Evolutionary conservation across 2,888 invertebrate species (phyloP), one percentile per base, ranked within the genome.

Genomic region (Aleiodes testaceus): DNA sequence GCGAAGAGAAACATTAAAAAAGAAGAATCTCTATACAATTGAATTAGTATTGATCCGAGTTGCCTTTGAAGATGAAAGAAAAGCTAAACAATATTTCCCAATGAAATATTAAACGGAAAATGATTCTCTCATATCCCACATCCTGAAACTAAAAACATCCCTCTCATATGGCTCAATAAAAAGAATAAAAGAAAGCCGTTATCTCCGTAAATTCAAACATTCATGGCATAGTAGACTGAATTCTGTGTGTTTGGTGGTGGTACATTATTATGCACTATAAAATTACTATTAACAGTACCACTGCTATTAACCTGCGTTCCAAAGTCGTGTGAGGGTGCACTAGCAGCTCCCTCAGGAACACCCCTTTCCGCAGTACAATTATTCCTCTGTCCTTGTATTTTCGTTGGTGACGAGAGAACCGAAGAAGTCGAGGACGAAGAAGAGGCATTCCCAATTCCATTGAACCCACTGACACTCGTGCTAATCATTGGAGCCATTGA

Each of bases 171-270:
- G 7, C 44, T 18, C 16, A 36, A 36, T 6, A 36, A 44, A 16
- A 12, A 42, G 20, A 14, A n/a, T 22, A 53, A 18, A 22, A 16
- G 18, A 68, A 20, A 26, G 26, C 36, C 9, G 11, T 36, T 36
- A 7, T 36, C 9, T 9, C 36, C 36, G 16, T 47, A 45, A 63
- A 26, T 74, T 94, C 93, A 95, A 88, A 95, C 95, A 84, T 95
- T 95, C 95, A 95, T 95, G 53, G 95, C 94, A 84, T 95, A 95
- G 85, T 94, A 95, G 44, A 95, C 80, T 75, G 87, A 81, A 80
- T 86, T 85, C 79, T 87, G 84, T 69, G 87, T 85, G 88, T 88
- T 71, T 36, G 72, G 79, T 12, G 75, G 83, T 78, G 79, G 80
- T 68, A 80, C 84, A 80, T 80, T 84, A 78, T 77, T 85, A 84